Evolutionary conservation across 2,888 invertebrate genomes (phyloP).

Genomic region (Timema podura): DNA sequence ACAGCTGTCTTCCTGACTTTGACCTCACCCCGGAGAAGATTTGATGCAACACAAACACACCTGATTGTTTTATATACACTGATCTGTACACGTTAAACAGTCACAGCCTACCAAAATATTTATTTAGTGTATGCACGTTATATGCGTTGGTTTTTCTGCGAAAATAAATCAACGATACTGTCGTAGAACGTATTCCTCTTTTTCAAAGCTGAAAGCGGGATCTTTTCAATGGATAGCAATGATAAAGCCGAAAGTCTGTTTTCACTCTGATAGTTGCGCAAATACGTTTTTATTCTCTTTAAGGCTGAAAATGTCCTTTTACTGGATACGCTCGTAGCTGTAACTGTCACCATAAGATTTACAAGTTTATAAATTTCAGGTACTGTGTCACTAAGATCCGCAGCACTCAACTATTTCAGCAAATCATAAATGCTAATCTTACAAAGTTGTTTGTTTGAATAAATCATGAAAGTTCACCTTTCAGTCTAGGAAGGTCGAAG

Average conservation of each 20-base stretch:
- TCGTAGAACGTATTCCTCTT: slow-evolving; percentile 10
- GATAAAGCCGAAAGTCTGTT: slow-evolving; percentile 14
- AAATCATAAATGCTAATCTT: slow-evolving; percentile 4
- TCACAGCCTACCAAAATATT: too few relatives aligned
- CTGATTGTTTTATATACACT: too few relatives aligned
- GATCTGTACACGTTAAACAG: too few relatives aligned
- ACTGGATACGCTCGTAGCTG: not conserved
- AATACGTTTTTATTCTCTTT: slow-evolving; percentile 12
- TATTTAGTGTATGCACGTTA: not conserved
- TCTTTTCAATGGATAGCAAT: slow-evolving; percentile 10
- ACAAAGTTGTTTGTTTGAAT: not conserved
- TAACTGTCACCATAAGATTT: not conserved
- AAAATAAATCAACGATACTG: slow-evolving; percentile 10
- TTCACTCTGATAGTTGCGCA: not conserved
- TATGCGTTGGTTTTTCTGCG: slow-evolving; percentile 1
- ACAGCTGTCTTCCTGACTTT: too few relatives aligned
- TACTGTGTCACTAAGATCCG: slow-evolving; percentile 3
- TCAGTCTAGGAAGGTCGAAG: slow-evolving; percentile 8
- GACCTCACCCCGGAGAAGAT: too few relatives aligned
- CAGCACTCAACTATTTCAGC: slow-evolving; percentile 9
- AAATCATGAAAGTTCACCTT: slow-evolving; percentile 15
- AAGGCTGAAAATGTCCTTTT: slow-evolving; percentile 12
- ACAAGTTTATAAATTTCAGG: slow-evolving; percentile 14
- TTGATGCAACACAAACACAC: too few relatives aligned
- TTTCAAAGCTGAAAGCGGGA: not conserved